Percentiles rank a stretch among this genome's conserved stretches.
Conservation (phyloP, 2,797 vertebrate species). For the Holocentrus rufus region DNA sequence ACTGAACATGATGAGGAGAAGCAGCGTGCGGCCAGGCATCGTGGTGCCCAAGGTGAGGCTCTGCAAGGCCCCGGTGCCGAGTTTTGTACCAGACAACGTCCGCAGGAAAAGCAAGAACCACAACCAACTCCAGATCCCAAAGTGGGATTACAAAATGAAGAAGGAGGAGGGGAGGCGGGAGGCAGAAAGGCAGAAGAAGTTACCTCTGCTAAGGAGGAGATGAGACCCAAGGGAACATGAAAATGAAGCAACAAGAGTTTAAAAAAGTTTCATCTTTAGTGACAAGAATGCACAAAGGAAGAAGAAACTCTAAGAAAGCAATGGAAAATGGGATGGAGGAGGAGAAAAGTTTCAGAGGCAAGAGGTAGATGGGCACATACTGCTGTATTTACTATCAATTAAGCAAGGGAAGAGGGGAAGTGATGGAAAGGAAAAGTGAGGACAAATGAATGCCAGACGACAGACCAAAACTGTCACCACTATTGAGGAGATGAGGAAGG, state of each 20-base stretch:
- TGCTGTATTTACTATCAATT: too few species aligned
- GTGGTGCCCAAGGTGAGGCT: constrained; percentile 89
- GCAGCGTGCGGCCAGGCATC: constrained; percentile 90
- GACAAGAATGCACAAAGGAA: too few species aligned
- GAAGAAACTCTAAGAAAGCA: background rate
- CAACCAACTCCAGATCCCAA: constrained; percentile 88
- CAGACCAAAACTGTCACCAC: too few species aligned
- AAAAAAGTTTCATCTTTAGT: too few species aligned
- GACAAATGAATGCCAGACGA: too few species aligned
- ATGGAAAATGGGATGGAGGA: constrained; percentile 85
- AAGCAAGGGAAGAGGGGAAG: constrained; percentile 63
- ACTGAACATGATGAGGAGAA: constrained; percentile 85
- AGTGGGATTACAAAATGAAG: constrained; percentile 94
- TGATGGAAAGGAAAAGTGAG: constrained; percentile 27
- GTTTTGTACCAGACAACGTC: constrained; percentile 81
- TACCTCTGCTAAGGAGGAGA: constrained; percentile 56
- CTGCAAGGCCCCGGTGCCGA: constrained; percentile 87
- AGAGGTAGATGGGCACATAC: constrained; percentile 55
- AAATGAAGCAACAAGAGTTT: too few species aligned
- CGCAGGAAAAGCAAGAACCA: constrained; percentile 59
- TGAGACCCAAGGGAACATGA: constrained; percentile 40
- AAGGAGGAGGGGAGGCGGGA: constrained; percentile 86
- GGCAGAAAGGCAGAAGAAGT: constrained; percentile 73
- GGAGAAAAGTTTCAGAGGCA: constrained; percentile 80
- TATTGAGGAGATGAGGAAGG: background rate